Conservation (phyloP, 2,113 vertebrate genomes). For the Opisthocomus hoazin region DNA sequence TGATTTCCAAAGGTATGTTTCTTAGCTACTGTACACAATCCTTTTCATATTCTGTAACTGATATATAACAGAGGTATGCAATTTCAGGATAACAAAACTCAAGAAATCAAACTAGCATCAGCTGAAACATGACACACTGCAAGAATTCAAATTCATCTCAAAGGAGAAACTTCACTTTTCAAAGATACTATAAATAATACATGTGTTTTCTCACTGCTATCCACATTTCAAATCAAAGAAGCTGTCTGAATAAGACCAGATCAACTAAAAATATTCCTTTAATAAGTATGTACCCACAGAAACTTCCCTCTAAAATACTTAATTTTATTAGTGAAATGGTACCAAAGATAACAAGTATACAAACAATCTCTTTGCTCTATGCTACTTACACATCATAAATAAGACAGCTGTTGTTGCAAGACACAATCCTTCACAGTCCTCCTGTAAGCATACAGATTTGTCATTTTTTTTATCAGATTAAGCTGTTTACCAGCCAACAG, state of each 20-base stretch:
- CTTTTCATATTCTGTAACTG: neutral
- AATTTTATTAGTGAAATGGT: constrained; percentile 77
- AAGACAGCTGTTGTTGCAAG: constrained; percentile 69
- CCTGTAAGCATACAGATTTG: constrained; percentile 50
- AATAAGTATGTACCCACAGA: constrained; percentile 58
- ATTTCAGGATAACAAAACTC: too few relatives aligned
- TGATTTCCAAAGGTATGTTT: neutral
- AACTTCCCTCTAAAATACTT: constrained; percentile 75
- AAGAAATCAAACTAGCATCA: neutral
- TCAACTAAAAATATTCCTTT: constrained; percentile 41
- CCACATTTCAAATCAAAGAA: neutral
- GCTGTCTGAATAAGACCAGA: neutral
- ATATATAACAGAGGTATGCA: too few relatives aligned
- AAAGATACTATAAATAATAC: neutral
- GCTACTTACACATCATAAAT: constrained; percentile 79
- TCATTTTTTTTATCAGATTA: constrained; percentile 65
- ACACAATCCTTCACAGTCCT: constrained; percentile 67
- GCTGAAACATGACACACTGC: neutral
- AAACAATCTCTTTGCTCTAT: constrained; percentile 69
- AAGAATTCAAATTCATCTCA: neutral
- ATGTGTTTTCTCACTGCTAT: neutral
- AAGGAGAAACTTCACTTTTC: neutral
- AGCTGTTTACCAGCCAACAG: constrained; percentile 67
- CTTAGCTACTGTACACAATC: neutral
- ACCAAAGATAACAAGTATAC: constrained; percentile 77